Evolutionary conservation across 2,797 vertebrate genomes (phyloP).

Genomic region (Rhynchonycteris naso): DNA sequence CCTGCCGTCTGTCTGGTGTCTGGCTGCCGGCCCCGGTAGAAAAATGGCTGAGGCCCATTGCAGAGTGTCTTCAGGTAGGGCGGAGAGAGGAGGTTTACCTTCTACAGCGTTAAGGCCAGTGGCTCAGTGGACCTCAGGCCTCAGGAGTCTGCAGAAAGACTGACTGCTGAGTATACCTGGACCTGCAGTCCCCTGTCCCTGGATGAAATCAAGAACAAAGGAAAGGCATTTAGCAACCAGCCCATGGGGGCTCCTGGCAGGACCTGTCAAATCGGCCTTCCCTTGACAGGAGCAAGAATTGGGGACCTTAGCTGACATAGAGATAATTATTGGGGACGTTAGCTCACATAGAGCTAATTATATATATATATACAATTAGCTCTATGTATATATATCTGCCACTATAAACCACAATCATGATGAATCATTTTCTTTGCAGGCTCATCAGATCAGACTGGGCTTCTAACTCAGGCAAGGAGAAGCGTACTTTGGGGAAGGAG

Average conservation of each 20-base stretch:
- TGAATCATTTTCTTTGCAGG: background rate
- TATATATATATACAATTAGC: background rate
- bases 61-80: background rate
- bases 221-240: background rate
- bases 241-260: background rate
- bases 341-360: background rate
- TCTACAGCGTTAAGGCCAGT: background rate
- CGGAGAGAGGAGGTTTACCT: background rate
- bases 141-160: background rate
- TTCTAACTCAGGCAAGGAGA: constrained; percentile 39
- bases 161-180: background rate
- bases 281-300: background rate
- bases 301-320: background rate
- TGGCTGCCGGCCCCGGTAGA: background rate
- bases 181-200: background rate
- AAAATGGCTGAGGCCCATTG: background rate
- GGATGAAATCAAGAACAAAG: background rate
- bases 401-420: background rate
- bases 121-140: background rate
- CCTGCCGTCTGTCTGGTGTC: background rate
- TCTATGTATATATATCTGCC: background rate
- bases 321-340: background rate
- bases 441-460: background rate
- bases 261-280: background rate
- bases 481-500: background rate